Evolutionary conservation across 2,797 vertebrate species (phyloP).

Genomic region (Tauraco hartlaubi): DNA sequence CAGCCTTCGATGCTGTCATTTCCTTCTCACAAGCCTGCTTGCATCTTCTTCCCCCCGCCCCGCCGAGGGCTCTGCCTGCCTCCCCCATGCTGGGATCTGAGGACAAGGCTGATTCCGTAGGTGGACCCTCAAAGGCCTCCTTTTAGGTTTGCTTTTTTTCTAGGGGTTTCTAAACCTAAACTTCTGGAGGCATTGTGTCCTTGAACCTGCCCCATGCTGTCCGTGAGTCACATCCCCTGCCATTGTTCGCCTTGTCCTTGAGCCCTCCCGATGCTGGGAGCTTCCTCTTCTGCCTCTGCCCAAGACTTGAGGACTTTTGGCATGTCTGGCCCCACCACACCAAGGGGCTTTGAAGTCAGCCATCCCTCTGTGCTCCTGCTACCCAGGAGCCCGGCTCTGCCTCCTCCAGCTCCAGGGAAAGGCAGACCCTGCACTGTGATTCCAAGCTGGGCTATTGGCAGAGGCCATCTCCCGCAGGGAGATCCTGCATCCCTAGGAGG

Average conservation of each 20-base stretch:
- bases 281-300: slow-evolving; percentile 64
- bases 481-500: not conserved
- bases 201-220: slow-evolving; percentile 55
- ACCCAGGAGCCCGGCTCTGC: not conserved
- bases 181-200: slow-evolving; percentile 50
- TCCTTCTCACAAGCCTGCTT: slow-evolving; percentile 39
- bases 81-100: slow-evolving; percentile 43
- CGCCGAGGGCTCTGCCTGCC: not conserved
- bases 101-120: not conserved
- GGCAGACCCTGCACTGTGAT: not conserved
- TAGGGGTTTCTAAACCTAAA: slow-evolving; percentile 44
- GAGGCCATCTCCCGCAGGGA: not conserved
- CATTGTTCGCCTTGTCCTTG: slow-evolving; percentile 44
- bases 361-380: not conserved
- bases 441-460: not conserved
- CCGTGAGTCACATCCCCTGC: slow-evolving; percentile 71
- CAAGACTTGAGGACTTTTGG: not conserved
- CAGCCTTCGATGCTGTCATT: slow-evolving; percentile 52
- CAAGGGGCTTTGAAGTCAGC: not conserved
- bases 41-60: not conserved
- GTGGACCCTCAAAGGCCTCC: not conserved
- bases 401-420: not conserved
- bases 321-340: not conserved
- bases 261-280: slow-evolving; percentile 67
- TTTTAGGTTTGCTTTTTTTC: not conserved